Conservation (phyloP, 2,113 vertebrate species). For the Balaenoptera acutorostrata region DNA sequence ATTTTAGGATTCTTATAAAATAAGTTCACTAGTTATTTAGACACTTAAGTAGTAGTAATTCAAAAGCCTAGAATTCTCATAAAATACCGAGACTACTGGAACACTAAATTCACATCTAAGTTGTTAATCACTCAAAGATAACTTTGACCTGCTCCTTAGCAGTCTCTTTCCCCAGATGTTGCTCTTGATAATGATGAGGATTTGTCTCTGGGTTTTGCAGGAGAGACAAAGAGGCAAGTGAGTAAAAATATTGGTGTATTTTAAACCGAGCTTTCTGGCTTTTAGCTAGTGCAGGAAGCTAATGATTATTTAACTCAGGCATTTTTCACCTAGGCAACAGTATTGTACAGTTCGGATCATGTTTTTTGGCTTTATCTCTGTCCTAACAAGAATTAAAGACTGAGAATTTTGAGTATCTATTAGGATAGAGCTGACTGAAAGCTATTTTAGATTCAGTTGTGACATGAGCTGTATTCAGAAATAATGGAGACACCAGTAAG, state of each 20-base stretch:
- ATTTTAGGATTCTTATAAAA: neutral
- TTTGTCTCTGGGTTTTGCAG: constrained; percentile 65
- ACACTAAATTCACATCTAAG: constrained; percentile 66
- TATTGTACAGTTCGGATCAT: constrained; percentile 26
- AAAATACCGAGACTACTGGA: constrained; percentile 66
- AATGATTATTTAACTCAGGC: constrained; percentile 55
- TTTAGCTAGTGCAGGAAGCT: constrained; percentile 36
- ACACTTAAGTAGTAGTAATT: constrained; percentile 51
- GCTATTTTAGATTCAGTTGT: constrained; percentile 36
- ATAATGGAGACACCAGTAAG: neutral
- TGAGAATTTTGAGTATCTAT: constrained; percentile 32
- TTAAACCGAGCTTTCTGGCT: constrained; percentile 62
- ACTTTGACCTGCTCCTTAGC: constrained; percentile 61
- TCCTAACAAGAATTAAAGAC: constrained; percentile 38
- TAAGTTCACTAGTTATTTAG: neutral
- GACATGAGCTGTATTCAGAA: neutral
- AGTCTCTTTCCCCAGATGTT: constrained; percentile 61
- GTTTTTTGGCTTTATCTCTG: constrained; percentile 52
- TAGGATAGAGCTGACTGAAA: constrained; percentile 28
- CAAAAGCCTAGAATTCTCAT: constrained; percentile 67
- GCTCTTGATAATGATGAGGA: constrained; percentile 51
- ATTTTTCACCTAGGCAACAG: constrained; percentile 57
- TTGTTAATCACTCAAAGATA: constrained; percentile 69
- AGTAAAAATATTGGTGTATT: constrained; percentile 62
- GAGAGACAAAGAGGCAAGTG: constrained; percentile 61